Evolutionary conservation across 2,113 vertebrate species (phyloP).

Genomic region (Dermatemys mawii): DNA sequence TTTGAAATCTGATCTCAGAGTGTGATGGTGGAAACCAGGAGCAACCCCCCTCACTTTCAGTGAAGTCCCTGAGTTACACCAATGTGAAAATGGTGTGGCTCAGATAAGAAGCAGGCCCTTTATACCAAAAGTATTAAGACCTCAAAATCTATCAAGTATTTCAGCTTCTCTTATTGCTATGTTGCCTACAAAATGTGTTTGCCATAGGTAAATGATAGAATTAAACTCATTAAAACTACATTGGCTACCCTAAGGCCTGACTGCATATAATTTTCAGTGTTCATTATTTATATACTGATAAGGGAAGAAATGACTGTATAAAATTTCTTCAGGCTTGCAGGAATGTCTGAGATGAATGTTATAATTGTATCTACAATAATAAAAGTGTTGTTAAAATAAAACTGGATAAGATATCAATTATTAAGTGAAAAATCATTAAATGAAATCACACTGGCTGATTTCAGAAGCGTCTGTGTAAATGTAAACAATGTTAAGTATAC

Average conservation of each 20-base stretch:
- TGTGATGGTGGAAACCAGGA: neutral
- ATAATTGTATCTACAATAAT: neutral
- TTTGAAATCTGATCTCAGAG: neutral
- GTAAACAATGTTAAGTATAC: neutral
- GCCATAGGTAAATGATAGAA: neutral
- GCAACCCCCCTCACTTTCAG: neutral
- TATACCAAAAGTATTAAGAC: neutral
- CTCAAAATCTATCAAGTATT: neutral
- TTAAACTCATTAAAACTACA: neutral
- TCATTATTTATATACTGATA: neutral
- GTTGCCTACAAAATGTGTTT: neutral
- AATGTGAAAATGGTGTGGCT: neutral
- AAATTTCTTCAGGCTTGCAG: neutral
- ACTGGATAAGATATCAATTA: neutral
- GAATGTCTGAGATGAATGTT: neutral
- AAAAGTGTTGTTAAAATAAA: neutral
- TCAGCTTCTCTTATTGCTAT: neutral
- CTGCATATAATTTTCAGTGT: neutral
- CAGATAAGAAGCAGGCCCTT: neutral
- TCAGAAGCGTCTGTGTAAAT: neutral
- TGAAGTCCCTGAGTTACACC: neutral
- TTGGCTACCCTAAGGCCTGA: neutral
- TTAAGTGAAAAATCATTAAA: neutral
- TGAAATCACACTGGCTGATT: neutral
- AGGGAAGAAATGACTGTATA: neutral